Percentiles rank a stretch among this genome's conserved stretches.
These are phyloP conservation scores for Osmoderma eremita DNA, from an alignment of 2,888 invertebrate genomes.

Conservation along the genomic window DNA sequence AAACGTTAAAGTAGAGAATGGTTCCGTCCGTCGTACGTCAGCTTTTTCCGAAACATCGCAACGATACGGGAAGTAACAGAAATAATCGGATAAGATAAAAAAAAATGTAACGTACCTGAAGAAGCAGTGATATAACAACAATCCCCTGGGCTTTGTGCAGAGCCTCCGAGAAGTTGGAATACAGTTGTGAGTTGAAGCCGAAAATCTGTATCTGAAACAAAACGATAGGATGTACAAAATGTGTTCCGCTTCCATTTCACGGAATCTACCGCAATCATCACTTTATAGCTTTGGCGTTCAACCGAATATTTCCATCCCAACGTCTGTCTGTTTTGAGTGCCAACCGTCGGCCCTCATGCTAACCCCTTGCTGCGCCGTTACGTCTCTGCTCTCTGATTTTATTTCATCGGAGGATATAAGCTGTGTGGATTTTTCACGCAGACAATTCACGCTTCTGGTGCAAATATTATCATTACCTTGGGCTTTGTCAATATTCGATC, in stretches of 20 bases:
- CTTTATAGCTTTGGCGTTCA: slow-evolving; percentile 62
- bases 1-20: neutral
- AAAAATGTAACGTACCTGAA: slow-evolving; percentile 78
- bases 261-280: slow-evolving; percentile 61
- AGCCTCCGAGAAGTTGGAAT: slow-evolving; percentile 95
- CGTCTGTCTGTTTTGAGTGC: slow-evolving; percentile 55
- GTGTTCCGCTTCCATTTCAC: slow-evolving; percentile 52
- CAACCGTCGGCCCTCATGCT: slow-evolving; percentile 51
- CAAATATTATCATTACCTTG: slow-evolving; percentile 63
- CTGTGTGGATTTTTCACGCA: slow-evolving; percentile 50
- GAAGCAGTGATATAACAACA: slow-evolving; percentile 90
- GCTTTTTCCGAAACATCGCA: slow-evolving; percentile 12
- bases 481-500: slow-evolving; percentile 59
- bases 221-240: slow-evolving; percentile 54
- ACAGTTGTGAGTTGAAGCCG: slow-evolving; percentile 97
- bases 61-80: slow-evolving; percentile 29
- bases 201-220: slow-evolving; percentile 94
- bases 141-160: slow-evolving; percentile 94
- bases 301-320: slow-evolving; percentile 60
- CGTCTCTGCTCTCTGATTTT: slow-evolving; percentile 49
- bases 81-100: slow-evolving; percentile 34
- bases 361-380: slow-evolving; percentile 56
- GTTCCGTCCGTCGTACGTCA: slow-evolving; percentile 10
- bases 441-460: slow-evolving; percentile 58
- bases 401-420: slow-evolving; percentile 50